These are phyloP conservation scores for Aricia artaxerxes DNA, from an alignment of 2,888 invertebrate species.

Conservation along the genomic window DNA sequence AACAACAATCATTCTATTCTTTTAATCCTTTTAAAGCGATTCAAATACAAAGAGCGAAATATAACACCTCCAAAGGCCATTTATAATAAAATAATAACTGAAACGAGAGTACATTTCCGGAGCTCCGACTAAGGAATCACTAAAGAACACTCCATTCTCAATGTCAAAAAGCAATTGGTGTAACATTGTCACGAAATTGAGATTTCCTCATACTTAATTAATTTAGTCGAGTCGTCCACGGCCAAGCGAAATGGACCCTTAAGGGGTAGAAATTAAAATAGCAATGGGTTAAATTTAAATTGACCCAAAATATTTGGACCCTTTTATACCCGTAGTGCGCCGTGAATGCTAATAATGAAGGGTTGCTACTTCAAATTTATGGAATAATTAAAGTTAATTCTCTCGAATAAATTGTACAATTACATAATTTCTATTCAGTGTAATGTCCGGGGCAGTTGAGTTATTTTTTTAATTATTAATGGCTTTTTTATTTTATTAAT, in stretches of 20 bases:
- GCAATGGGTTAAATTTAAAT: constrained; percentile 63
- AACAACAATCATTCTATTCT: neutral
- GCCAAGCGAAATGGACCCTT: constrained; percentile 64
- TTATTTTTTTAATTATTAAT: constrained; percentile 20
- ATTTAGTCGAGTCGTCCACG: constrained; percentile 56
- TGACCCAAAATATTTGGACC: constrained; percentile 73
- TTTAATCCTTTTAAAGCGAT: neutral
- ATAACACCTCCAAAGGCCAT: neutral
- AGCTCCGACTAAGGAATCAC: constrained; percentile 33
- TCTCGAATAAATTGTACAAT: constrained; percentile 49
- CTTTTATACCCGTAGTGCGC: constrained; percentile 72
- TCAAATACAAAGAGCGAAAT: neutral
- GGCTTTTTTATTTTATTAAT: constrained; percentile 16
- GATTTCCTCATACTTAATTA: constrained; percentile 74
- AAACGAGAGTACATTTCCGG: constrained; percentile 2
- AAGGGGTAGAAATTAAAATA: constrained; percentile 64
- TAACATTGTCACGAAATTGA: constrained; percentile 68
- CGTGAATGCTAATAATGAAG: constrained; percentile 76
- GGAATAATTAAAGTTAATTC: constrained; percentile 75
- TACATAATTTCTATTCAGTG: constrained; percentile 40
- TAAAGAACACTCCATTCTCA: constrained; percentile 40
- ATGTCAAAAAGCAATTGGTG: constrained; percentile 57
- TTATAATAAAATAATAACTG: constrained; percentile 3
- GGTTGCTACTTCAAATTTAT: constrained; percentile 71
- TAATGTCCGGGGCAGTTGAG: constrained; percentile 35